phyloP scores from a whole-genome alignment of 2,797 vertebrate genomes.

The Parauchenoglanis ngamensis region DNA sequence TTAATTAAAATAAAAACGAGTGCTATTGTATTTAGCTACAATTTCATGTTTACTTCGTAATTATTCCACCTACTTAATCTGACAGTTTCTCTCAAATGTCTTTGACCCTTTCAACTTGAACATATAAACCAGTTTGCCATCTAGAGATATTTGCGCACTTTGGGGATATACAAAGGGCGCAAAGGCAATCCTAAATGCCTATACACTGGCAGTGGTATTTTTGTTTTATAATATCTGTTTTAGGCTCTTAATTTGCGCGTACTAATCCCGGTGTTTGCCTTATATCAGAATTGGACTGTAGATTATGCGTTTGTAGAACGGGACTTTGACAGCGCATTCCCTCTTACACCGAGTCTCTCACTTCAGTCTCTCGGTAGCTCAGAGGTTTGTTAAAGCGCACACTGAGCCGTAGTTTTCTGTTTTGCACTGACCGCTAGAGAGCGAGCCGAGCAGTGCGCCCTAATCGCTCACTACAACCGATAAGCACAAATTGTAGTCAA shows the following conservation, averaged over 20 bases:
- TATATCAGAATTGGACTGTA: background rate
- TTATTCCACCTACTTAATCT: background rate
- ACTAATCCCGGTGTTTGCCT: background rate
- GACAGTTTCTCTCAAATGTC: background rate
- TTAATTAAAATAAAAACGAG: background rate
- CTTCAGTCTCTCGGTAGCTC: background rate
- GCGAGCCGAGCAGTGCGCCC: conserved; percentile 65
- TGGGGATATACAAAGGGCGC: background rate
- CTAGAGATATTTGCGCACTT: background rate
- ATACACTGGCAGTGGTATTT: background rate
- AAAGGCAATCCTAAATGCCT: background rate
- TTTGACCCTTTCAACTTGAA: background rate
- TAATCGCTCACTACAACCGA: background rate
- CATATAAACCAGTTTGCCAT: background rate
- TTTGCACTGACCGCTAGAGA: conserved; percentile 71
- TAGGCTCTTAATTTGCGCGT: background rate
- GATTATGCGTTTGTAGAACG: background rate
- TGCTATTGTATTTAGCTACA: background rate
- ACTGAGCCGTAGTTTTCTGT: background rate
- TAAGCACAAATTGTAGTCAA: background rate
- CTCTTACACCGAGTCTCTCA: background rate
- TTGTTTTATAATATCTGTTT: background rate
- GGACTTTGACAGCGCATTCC: background rate
- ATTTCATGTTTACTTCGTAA: background rate
- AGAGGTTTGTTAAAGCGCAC: background rate